A percentile compares a stretch with the other conserved stretches of the same genome.
Conservation (phyloP, 37 sponge, comb jelly and placozoan species). For the Chondrilla cf. caribensis region DNA sequence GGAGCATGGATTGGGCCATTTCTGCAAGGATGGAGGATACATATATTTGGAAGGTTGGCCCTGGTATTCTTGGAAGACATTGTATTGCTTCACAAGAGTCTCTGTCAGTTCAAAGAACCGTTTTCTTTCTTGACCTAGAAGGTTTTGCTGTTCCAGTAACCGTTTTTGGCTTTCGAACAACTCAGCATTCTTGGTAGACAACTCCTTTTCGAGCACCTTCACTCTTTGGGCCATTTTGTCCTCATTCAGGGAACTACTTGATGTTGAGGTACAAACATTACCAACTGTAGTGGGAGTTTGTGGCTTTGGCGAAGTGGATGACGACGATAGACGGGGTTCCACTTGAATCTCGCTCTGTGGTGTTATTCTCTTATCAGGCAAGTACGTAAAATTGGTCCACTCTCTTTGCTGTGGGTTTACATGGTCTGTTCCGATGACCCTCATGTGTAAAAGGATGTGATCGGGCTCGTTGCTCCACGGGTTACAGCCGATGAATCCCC, state of each 20-base stretch:
- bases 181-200: conserved; percentile 48
- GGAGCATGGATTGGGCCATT: no score
- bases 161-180: conserved; percentile 45
- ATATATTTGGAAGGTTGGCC: no score
- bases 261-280: not conserved
- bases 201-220: conserved; percentile 27
- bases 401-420: conserved; percentile 53
- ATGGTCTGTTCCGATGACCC: conserved; percentile 60
- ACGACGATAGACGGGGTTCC: not conserved
- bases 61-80: no score
- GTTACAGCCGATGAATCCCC: conserved; percentile 62
- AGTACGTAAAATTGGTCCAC: not conserved
- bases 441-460: conserved; percentile 49
- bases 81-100: not conserved
- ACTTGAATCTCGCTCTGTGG: conserved; percentile 23
- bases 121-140: conserved; percentile 53
- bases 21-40: no score
- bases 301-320: not conserved
- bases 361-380: conserved; percentile 23
- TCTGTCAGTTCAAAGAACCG: conserved; percentile 29
- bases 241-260: not conserved
- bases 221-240: not conserved
- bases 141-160: conserved; percentile 53
- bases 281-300: not conserved
- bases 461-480: conserved; percentile 78